Conservation (phyloP, 2,797 vertebrate genomes). For the Prunella strophiata region DNA sequence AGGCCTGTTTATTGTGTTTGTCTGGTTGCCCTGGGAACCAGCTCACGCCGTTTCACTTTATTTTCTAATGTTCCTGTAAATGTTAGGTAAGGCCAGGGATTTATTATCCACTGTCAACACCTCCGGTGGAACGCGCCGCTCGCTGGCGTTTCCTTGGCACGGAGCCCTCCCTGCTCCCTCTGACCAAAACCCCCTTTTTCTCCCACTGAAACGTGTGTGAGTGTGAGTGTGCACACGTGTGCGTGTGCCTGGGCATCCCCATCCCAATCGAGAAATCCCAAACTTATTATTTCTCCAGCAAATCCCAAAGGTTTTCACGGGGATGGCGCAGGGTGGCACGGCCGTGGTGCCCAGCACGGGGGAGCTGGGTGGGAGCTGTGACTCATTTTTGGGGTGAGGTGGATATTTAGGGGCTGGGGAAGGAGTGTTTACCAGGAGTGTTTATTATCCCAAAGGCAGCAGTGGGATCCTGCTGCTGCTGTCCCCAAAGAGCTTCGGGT, state of each 20-base stretch:
- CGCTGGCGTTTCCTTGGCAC: conserved; percentile 80
- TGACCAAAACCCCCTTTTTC: background rate
- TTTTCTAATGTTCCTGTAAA: conserved; percentile 87
- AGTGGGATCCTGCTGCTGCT: conserved; percentile 27
- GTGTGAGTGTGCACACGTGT: background rate
- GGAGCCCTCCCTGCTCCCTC: conserved; percentile 64
- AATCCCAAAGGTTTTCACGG: background rate
- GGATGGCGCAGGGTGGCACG: conserved; percentile 24
- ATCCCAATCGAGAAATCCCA: background rate
- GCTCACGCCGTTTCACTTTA: conserved; percentile 82
- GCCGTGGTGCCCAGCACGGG: background rate
- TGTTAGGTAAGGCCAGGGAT: conserved; percentile 83
- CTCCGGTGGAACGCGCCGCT: conserved; percentile 83
- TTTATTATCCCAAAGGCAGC: conserved; percentile 71
- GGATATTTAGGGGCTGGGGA: conserved; percentile 49
- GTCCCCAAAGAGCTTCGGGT: background rate
- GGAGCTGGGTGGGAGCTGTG: conserved; percentile 70
- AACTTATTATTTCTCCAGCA: background rate
- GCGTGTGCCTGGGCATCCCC: background rate
- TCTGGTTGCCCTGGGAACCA: conserved; percentile 85
- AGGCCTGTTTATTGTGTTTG: conserved; percentile 85
- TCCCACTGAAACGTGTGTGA: background rate
- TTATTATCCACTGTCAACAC: conserved; percentile 88
- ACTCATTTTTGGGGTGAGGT: conserved; percentile 72
- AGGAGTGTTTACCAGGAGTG: conserved; percentile 67